Percentiles rank a stretch among this genome's conserved stretches.
Evolutionary conservation across 2,113 vertebrate species (phyloP).

Genomic region (Pomatorhinus ruficollis): DNA sequence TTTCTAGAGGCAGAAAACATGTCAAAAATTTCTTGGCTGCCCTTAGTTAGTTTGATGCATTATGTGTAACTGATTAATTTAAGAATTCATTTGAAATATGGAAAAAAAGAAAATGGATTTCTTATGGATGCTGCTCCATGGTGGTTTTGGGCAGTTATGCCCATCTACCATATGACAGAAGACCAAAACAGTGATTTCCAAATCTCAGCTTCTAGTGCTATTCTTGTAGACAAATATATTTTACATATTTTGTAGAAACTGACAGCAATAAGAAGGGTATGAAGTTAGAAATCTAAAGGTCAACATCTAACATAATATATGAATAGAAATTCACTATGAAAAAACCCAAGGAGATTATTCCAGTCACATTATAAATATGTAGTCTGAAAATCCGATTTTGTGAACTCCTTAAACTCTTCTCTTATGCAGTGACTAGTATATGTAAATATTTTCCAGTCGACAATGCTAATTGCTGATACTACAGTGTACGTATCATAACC

Average conservation of each 20-base stretch:
- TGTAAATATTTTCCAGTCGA: not conserved
- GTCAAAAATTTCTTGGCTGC: not conserved
- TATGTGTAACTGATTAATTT: not conserved
- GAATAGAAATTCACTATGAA: not conserved
- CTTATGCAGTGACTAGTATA: not conserved
- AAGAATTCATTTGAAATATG: not conserved
- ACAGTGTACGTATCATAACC: not conserved
- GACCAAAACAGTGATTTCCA: not conserved
- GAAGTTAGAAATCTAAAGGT: not conserved
- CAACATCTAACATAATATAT: not conserved
- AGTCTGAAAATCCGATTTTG: not conserved
- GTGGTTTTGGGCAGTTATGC: not conserved
- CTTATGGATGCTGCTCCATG: not conserved
- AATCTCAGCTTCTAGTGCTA: not conserved
- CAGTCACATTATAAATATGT: not conserved
- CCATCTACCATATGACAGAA: not conserved
- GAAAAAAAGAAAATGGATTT: not conserved
- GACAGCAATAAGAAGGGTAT: not conserved
- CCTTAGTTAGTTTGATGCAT: not conserved
- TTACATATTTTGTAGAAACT: not conserved
- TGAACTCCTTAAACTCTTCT: not conserved
- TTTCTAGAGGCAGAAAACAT: not conserved
- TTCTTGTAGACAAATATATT: not conserved
- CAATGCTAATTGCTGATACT: not conserved
- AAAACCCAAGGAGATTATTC: not conserved